These are phyloP conservation scores for Volucella inflata DNA, from an alignment of 2,888 invertebrate genomes.

Conservation along the genomic window DNA sequence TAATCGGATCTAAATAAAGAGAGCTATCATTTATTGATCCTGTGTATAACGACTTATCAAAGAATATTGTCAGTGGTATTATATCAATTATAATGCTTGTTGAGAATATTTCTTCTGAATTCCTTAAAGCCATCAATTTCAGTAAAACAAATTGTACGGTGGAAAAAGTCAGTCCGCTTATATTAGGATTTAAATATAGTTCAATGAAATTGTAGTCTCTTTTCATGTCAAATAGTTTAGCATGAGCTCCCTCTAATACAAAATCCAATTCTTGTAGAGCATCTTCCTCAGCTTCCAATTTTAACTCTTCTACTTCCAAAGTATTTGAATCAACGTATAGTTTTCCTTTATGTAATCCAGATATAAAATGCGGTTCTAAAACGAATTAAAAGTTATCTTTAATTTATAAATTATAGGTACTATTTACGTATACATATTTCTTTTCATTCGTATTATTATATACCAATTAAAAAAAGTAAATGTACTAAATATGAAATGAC, in stretches of 20 bases:
- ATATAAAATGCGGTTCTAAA: slow-evolving; percentile 11
- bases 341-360: slow-evolving; percentile 23
- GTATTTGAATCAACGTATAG: background rate
- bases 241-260: background rate
- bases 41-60: slow-evolving; percentile 26
- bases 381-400: background rate
- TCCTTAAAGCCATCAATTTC: background rate
- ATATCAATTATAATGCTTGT: slow-evolving; percentile 38
- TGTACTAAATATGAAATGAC: no score
- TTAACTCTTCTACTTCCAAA: slow-evolving; percentile 5
- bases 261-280: background rate
- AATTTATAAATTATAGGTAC: no score
- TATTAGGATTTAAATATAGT: background rate
- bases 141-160: background rate
- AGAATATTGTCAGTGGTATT: background rate
- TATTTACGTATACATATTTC: no score
- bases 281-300: background rate
- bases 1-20: slow-evolving; percentile 22
- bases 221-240: slow-evolving; percentile 2
- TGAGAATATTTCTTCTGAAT: slow-evolving; percentile 27
- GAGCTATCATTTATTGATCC: slow-evolving; percentile 22
- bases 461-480: no score
- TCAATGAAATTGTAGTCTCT: background rate
- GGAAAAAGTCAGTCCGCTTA: background rate
- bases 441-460: background rate